A percentile compares a stretch with the other conserved stretches of the same genome.
Evolutionary conservation across 2,797 vertebrate species (phyloP).

Genomic region (Anguilla megastoma): DNA sequence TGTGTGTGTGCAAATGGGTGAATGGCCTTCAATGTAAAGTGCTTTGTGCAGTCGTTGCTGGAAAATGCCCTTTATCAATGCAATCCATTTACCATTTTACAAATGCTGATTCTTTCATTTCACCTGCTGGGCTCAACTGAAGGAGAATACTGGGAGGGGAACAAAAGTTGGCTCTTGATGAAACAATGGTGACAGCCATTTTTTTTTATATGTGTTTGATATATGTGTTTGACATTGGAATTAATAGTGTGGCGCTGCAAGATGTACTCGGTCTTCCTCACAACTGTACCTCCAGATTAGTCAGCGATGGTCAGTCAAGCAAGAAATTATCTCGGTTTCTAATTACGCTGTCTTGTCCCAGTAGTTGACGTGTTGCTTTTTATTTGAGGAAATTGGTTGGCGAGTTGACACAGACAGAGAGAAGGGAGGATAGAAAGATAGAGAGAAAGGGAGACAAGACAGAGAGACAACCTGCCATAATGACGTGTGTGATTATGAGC

Average conservation of each 20-base stretch:
- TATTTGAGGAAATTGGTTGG: conserved; percentile 28
- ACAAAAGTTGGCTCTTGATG: not conserved
- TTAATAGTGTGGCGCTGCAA: not conserved
- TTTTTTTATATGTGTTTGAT: not conserved
- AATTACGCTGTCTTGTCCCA: conserved; percentile 18
- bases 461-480: not conserved
- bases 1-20: too few species aligned
- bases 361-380: conserved; percentile 18
- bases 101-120: not conserved
- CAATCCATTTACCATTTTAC: too few species aligned
- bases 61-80: too few species aligned
- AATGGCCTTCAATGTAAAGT: too few species aligned
- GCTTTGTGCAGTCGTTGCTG: too few species aligned
- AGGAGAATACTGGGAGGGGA: not conserved
- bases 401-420: not conserved
- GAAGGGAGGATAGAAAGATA: not conserved
- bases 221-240: not conserved
- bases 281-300: not conserved
- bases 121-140: not conserved
- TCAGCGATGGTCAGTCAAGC: not conserved
- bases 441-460: not conserved
- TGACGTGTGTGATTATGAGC: conserved; percentile 6
- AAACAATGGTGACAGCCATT: not conserved
- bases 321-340: conserved; percentile 24
- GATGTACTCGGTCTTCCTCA: too few species aligned